Conservation (phyloP, 2,113 vertebrate species). For the Delphinus delphis region DNA sequence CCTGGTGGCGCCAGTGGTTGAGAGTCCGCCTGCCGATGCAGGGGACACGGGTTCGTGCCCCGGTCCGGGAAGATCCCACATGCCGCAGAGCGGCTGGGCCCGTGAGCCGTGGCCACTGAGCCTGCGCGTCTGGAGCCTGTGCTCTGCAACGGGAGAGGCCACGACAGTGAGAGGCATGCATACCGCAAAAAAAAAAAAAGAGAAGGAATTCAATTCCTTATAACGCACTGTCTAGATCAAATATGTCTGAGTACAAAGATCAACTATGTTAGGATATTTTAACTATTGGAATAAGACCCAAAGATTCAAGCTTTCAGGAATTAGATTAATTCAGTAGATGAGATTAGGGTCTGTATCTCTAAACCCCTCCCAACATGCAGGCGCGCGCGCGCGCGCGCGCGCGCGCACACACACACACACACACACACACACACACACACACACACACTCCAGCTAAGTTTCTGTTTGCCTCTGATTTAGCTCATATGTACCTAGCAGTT, state of each 20-base stretch:
- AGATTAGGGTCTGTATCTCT: neutral
- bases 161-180: too few relatives aligned
- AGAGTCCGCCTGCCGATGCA: too few relatives aligned
- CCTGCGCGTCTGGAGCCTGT: too few relatives aligned
- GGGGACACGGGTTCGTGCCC: too few relatives aligned
- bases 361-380: neutral
- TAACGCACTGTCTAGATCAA: neutral
- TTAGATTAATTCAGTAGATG: neutral
- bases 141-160: too few relatives aligned
- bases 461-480: neutral
- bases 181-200: neutral
- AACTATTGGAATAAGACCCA: neutral
- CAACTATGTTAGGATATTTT: neutral
- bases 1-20: too few relatives aligned
- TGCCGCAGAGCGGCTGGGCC: too few relatives aligned
- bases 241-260: neutral
- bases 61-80: too few relatives aligned
- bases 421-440: too few relatives aligned
- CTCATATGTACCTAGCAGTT: too few relatives aligned
- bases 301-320: neutral
- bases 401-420: too few relatives aligned
- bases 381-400: rapidly evolving
- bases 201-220: neutral
- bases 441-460: neutral
- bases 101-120: too few relatives aligned